Percentiles rank a stretch among this genome's conserved stretches.
Evolutionary conservation across 1,140 invertebrate genomes (phyloP).

Genomic region (Aphaenogaster rudis): DNA sequence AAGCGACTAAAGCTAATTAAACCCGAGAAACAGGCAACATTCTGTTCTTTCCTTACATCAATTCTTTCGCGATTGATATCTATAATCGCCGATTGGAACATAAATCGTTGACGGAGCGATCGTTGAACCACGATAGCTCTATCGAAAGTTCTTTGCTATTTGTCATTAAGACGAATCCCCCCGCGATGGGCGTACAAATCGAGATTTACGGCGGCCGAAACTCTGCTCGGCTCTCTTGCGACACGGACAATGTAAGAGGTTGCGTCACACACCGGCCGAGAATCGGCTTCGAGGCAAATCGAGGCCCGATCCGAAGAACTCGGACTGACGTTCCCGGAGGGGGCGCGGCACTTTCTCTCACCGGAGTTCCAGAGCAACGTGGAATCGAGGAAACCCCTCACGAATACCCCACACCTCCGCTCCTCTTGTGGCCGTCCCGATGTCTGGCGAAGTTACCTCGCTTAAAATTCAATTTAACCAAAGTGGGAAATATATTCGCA

Average conservation of each 20-base stretch:
- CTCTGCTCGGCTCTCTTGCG: slow-evolving; percentile 33
- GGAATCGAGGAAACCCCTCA: slow-evolving; percentile 52
- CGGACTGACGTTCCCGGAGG: slow-evolving; percentile 63
- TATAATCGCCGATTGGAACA: slow-evolving; percentile 11
- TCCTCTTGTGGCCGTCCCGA: slow-evolving; percentile 18
- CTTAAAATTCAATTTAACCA: slow-evolving; percentile 55
- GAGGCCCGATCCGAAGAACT: slow-evolving; percentile 61
- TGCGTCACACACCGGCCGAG: slow-evolving; percentile 61
- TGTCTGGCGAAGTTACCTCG: slow-evolving; percentile 38
- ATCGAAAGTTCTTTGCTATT: slow-evolving; percentile 27
- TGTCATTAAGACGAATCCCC: slow-evolving; percentile 34
- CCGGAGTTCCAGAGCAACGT: slow-evolving; percentile 10
- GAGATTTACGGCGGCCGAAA: slow-evolving; percentile 43
- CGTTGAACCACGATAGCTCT: slow-evolving; percentile 19
- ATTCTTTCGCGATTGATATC: background rate
- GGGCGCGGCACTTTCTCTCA: slow-evolving; percentile 81
- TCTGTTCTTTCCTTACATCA: background rate
- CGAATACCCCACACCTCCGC: slow-evolving; percentile 27
- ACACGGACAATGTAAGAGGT: slow-evolving; percentile 61
- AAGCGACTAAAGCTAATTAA: background rate
- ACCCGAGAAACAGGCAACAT: background rate
- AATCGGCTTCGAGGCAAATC: slow-evolving; percentile 62
- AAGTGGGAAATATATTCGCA: slow-evolving; percentile 38
- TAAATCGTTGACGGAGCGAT: slow-evolving; percentile 15
- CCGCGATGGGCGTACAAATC: slow-evolving; percentile 37